Conservation (phyloP, 2,888 invertebrate species). For the Hydrotaea diabolus region DNA sequence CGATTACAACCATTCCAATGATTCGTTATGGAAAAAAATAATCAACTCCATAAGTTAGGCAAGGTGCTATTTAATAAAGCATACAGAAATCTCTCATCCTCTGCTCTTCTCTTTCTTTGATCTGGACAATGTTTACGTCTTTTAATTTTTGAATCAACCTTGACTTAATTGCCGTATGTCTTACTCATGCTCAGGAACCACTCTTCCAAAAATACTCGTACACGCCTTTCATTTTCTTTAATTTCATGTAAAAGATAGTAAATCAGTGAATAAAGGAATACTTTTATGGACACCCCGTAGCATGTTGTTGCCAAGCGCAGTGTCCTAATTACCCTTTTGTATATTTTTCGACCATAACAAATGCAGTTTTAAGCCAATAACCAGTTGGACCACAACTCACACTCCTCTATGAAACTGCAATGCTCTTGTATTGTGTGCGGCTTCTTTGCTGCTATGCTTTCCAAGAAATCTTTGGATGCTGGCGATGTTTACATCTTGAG, state of each 20-base stretch:
- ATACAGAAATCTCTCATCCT: not conserved
- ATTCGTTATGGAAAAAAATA: too few relatives aligned
- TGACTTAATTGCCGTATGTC: constrained; percentile 50
- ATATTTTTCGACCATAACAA: constrained; percentile 5
- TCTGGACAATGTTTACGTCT: not conserved
- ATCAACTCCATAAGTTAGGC: too few relatives aligned
- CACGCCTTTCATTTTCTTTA: constrained; percentile 61
- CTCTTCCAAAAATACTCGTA: not conserved
- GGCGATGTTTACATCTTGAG: not conserved
- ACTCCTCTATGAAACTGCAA: constrained; percentile 9
- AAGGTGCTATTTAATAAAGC: too few relatives aligned
- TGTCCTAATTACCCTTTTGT: constrained; percentile 33
- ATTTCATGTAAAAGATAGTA: not conserved
- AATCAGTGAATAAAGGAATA: not conserved
- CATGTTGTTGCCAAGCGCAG: constrained; percentile 43
- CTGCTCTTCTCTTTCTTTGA: not conserved
- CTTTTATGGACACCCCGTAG: not conserved
- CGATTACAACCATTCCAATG: too few relatives aligned
- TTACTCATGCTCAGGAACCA: constrained; percentile 25
- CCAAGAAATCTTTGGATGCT: not conserved
- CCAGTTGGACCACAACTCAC: constrained; percentile 14
- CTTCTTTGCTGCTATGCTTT: not conserved
- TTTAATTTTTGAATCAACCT: constrained; percentile 23
- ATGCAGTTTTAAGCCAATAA: constrained; percentile 26
- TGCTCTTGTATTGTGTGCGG: not conserved